Percentiles rank a stretch among this genome's conserved stretches.
phyloP scores from a whole-genome alignment of 1,140 invertebrate species.

The Eriosoma lanigerum region DNA sequence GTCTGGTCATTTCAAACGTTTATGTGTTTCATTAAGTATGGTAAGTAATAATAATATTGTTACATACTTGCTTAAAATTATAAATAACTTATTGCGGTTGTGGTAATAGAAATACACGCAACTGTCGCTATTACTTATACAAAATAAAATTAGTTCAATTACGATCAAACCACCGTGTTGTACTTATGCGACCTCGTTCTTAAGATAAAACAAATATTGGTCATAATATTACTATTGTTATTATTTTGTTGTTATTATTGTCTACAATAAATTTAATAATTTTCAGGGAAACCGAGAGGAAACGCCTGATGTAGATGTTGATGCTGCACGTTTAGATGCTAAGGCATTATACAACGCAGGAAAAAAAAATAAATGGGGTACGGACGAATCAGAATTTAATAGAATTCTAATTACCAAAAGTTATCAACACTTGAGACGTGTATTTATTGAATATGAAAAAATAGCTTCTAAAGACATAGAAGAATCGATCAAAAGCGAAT shows the following conservation, averaged over 20 bases:
- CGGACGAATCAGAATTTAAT: conserved; percentile 72
- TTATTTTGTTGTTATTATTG: background rate
- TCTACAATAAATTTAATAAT: conserved; percentile 26
- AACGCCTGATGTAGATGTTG: conserved; percentile 66
- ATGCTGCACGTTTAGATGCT: conserved; percentile 62
- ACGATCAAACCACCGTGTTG: too few species aligned
- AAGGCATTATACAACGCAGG: conserved; percentile 64
- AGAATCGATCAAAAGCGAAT: conserved; percentile 83
- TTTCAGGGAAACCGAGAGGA: conserved; percentile 80
- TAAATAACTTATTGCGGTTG: too few species aligned
- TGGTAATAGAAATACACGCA: too few species aligned
- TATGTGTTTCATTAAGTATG: conserved; percentile 75
- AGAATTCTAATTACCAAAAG: conserved; percentile 65
- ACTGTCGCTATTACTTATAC: too few species aligned
- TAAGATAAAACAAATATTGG: too few species aligned
- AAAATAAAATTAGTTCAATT: too few species aligned
- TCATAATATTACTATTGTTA: background rate
- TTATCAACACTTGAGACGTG: conserved; percentile 65
- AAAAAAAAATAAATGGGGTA: conserved; percentile 65
- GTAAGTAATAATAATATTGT: conserved; percentile 1
- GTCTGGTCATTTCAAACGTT: conserved; percentile 88
- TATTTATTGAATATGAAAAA: conserved; percentile 78
- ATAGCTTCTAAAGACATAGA: conserved; percentile 79
- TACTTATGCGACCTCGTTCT: too few species aligned
- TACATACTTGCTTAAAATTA: background rate